A percentile compares a stretch with the other conserved stretches of the same genome.
These are phyloP conservation scores for Platerodrilus igneus DNA, from an alignment of 2,888 invertebrate species.

Conservation along the genomic window DNA sequence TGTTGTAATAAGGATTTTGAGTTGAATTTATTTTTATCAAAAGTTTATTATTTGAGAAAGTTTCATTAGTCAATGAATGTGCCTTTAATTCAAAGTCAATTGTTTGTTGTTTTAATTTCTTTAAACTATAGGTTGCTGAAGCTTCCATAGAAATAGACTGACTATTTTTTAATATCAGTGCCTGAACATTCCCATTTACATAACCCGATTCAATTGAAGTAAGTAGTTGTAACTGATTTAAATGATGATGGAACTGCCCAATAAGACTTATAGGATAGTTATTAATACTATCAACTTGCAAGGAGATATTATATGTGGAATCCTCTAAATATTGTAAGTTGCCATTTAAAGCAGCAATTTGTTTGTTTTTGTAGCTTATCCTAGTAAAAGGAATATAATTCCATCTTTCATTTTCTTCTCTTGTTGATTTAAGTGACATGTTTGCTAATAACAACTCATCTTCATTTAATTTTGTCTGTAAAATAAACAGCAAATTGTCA, in stretches of 20 bases:
- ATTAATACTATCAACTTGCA: constrained; percentile 22
- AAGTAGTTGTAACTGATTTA: constrained; percentile 14
- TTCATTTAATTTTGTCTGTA: constrained; percentile 25
- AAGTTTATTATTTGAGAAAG: constrained; percentile 15
- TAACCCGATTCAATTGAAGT: constrained; percentile 19
- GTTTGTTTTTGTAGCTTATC: constrained; percentile 24
- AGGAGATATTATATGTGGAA: constrained; percentile 21
- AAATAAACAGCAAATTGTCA: constrained; percentile 25
- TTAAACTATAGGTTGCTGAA: constrained; percentile 16
- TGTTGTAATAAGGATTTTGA: constrained; percentile 25
- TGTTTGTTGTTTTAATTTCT: constrained; percentile 13
- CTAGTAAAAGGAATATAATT: constrained; percentile 24
- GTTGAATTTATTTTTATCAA: constrained; percentile 19
- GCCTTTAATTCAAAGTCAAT: constrained; percentile 14
- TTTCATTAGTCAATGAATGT: constrained; percentile 10
- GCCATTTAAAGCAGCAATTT: constrained; percentile 24
- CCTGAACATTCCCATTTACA: constrained; percentile 23
- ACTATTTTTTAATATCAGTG: constrained; percentile 10
- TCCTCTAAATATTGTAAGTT: constrained; percentile 20
- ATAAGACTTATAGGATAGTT: constrained; percentile 20
- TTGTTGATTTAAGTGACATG: constrained; percentile 13
- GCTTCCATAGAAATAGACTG: constrained; percentile 14
- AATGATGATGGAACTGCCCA: constrained; percentile 17
- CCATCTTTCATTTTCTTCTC: constrained; percentile 9
- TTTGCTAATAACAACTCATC: constrained; percentile 20